These are phyloP conservation scores for Limosa lapponica DNA, from an alignment of 2,797 vertebrate genomes.

Conservation along the genomic window DNA sequence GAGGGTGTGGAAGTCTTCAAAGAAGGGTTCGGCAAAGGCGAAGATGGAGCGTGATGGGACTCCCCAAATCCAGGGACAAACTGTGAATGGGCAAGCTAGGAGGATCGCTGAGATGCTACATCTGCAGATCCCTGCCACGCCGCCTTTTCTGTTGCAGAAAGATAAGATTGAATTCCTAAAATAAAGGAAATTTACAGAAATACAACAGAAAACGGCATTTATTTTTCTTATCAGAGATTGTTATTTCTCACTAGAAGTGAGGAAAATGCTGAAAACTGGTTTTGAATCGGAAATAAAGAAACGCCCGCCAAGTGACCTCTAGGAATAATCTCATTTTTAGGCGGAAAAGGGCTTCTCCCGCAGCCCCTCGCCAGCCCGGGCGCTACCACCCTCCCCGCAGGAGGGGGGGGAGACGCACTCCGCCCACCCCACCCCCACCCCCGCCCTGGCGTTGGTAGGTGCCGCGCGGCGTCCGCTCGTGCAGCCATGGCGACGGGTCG, in stretches of 20 bases:
- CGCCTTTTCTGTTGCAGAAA: neutral
- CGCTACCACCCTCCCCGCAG: neutral
- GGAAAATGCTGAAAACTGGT: neutral
- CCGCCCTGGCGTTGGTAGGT: neutral
- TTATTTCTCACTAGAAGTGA: neutral
- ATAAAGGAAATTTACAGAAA: neutral
- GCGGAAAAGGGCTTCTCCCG: fast-evolving
- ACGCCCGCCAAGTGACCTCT: fast-evolving
- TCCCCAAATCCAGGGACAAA: neutral
- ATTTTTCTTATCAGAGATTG: fast-evolving
- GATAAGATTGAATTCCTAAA: fast-evolving
- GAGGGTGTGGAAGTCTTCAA: fast-evolving
- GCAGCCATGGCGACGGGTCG: neutral
- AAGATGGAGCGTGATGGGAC: fast-evolving
- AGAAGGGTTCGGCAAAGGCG: fast-evolving
- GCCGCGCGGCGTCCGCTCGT: neutral
- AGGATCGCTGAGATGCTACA: fast-evolving
- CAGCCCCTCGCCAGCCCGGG: neutral
- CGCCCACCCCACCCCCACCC: neutral
- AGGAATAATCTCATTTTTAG: fast-evolving
- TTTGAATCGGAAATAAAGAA: fast-evolving
- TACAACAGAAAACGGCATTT: fast-evolving
- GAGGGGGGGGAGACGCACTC: no score
- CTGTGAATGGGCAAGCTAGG: neutral
- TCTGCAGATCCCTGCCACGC: fast-evolving